These are phyloP conservation scores for Haliclona indistincta DNA, from an alignment of 37 sponge, comb jelly and placozoan species.

Conservation along the genomic window DNA sequence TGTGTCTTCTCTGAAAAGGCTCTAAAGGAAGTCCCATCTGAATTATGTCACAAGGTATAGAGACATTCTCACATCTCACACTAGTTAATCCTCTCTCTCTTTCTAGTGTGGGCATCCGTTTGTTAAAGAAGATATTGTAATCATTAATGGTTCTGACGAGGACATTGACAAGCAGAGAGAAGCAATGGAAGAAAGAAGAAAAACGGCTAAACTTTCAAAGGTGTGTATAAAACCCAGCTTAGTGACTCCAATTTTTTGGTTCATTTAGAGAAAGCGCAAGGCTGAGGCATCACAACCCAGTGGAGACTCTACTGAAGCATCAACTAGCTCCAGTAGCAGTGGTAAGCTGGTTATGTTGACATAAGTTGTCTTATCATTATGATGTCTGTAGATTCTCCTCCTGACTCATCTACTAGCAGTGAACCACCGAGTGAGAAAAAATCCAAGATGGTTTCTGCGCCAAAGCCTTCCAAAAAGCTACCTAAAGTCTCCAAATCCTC, in stretches of 20 bases:
- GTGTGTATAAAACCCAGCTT: background rate
- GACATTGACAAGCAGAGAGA: conserved; percentile 62
- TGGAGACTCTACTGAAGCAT: background rate
- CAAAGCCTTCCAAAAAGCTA: no score
- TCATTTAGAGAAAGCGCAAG: background rate
- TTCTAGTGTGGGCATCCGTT: conserved; percentile 67
- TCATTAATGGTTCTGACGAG: conserved; percentile 82
- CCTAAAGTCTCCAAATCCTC: no score
- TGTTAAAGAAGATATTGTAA: conserved; percentile 44
- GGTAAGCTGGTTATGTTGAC: no score
- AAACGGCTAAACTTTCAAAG: conserved; percentile 62
- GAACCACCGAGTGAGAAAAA: no score
- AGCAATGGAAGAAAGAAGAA: conserved; percentile 53
- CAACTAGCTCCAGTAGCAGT: no score
- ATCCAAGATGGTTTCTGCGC: no score
- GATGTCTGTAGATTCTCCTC: no score
- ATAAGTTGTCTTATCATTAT: no score
- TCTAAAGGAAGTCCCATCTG: conserved; percentile 77
- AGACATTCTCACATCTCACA: conserved; percentile 3
- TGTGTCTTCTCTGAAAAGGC: conserved; percentile 91
- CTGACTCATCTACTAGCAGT: no score
- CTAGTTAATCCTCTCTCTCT: conserved; percentile 3
- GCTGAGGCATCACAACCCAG: background rate
- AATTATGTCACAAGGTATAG: conserved; percentile 71
- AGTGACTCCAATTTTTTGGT: background rate